A percentile compares a stretch with the other conserved stretches of the same genome.
These are phyloP conservation scores for Tribolium freemani DNA, from an alignment of 2,888 invertebrate genomes.

Conservation along the genomic window DNA sequence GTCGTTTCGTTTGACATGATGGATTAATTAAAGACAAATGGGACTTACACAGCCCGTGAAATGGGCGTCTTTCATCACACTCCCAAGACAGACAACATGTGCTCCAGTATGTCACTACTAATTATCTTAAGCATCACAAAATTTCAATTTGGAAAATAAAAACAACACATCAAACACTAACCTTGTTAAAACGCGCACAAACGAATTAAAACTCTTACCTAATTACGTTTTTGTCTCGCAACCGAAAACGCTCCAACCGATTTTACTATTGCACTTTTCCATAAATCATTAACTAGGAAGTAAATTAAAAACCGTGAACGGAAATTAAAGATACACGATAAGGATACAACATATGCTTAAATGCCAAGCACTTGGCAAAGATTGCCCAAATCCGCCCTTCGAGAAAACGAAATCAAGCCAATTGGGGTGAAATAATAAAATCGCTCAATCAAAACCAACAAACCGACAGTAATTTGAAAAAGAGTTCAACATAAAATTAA, in stretches of 20 bases:
- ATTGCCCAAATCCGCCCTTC: neutral
- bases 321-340: constrained; percentile 23
- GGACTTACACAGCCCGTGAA: constrained; percentile 62
- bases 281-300: neutral
- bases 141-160: constrained; percentile 33
- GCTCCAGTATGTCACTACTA: constrained; percentile 40
- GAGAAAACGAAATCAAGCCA: neutral
- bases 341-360: neutral
- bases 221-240: neutral
- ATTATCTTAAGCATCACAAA: constrained; percentile 33
- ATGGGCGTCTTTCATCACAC: constrained; percentile 63
- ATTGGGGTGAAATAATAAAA: neutral
- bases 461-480: too few species aligned
- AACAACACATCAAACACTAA: constrained; percentile 21
- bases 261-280: neutral
- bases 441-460: too few species aligned
- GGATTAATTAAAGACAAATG: constrained; percentile 64
- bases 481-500: neutral
- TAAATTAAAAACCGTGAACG: neutral
- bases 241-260: neutral
- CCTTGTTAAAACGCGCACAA: too few species aligned
- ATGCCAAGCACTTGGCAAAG: neutral
- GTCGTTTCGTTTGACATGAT: constrained; percentile 43
- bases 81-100: constrained; percentile 53
- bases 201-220: neutral